Evolutionary conservation across 1,140 invertebrate species (phyloP).

Genomic region (Diprion similis): DNA sequence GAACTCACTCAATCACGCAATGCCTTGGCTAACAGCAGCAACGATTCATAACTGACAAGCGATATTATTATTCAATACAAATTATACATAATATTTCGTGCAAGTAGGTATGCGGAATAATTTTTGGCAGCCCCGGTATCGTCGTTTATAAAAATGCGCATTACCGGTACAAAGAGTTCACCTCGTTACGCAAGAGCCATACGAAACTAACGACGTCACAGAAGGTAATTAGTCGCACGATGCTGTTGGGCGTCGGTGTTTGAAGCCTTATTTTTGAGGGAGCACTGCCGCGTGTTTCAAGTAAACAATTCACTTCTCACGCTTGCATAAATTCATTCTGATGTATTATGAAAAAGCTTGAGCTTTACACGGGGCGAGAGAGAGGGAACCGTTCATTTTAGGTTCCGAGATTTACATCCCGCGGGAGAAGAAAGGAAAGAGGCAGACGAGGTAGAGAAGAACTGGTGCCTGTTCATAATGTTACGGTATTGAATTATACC

Average conservation of each 20-base stretch:
- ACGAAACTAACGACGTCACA: conserved; percentile 9
- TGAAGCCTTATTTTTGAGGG: background rate
- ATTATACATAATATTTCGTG: too few species aligned
- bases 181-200: background rate
- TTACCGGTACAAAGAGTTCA: background rate
- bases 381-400: too few species aligned
- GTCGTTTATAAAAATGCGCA: too few species aligned
- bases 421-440: background rate
- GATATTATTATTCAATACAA: too few species aligned
- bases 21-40: too few species aligned
- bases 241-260: background rate
- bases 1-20: too few species aligned
- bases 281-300: background rate
- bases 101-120: too few species aligned
- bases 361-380: too few species aligned
- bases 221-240: conserved; percentile 9
- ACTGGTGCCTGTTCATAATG: too few species aligned
- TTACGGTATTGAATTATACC: too few species aligned
- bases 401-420: background rate
- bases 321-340: conserved; percentile 5
- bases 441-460: background rate
- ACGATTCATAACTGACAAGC: too few species aligned
- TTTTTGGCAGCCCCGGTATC: too few species aligned
- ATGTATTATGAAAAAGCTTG: background rate
- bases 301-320: conserved; percentile 10